Conservation (phyloP, 2,113 vertebrate species). For the Toxostoma redivivum region DNA sequence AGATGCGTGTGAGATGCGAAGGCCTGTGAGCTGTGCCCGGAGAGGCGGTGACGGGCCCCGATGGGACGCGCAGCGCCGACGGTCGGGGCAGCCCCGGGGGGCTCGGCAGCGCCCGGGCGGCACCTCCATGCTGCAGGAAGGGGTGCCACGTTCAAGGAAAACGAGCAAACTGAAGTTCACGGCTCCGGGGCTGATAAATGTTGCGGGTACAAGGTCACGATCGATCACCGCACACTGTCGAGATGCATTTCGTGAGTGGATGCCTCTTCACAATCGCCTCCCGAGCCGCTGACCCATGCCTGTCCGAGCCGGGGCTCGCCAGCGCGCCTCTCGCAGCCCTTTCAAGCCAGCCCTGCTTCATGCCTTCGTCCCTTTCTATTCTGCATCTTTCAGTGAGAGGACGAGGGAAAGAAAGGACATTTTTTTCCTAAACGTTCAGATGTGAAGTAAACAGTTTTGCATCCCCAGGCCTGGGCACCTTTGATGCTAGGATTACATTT, state of each 20-base stretch:
- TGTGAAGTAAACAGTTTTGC: constrained; percentile 76
- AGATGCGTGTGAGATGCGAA: background rate
- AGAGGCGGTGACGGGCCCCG: background rate
- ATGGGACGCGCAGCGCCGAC: background rate
- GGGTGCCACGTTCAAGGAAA: constrained; percentile 64
- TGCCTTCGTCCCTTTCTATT: constrained; percentile 47
- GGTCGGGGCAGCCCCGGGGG: background rate
- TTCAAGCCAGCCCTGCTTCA: constrained; percentile 67
- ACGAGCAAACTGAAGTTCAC: constrained; percentile 65
- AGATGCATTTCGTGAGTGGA: constrained; percentile 86
- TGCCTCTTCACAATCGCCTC: constrained; percentile 82
- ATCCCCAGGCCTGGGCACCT: constrained; percentile 66
- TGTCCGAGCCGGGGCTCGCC: constrained; percentile 66
- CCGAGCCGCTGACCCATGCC: constrained; percentile 78
- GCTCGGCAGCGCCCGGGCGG: background rate
- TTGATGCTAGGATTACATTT: constrained; percentile 82
- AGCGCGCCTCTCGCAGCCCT: constrained; percentile 62
- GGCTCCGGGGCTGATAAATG: constrained; percentile 66
- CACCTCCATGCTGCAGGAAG: background rate
- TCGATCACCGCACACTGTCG: constrained; percentile 81
- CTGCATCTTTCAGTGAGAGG: constrained; percentile 56
- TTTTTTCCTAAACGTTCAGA: constrained; percentile 67
- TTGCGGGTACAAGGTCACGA: constrained; percentile 78
- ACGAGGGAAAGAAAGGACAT: constrained; percentile 66
- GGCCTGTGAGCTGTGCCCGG: background rate